phyloP scores from a whole-genome alignment of 2,888 invertebrate species.

The Crocallis elinguaria region DNA sequence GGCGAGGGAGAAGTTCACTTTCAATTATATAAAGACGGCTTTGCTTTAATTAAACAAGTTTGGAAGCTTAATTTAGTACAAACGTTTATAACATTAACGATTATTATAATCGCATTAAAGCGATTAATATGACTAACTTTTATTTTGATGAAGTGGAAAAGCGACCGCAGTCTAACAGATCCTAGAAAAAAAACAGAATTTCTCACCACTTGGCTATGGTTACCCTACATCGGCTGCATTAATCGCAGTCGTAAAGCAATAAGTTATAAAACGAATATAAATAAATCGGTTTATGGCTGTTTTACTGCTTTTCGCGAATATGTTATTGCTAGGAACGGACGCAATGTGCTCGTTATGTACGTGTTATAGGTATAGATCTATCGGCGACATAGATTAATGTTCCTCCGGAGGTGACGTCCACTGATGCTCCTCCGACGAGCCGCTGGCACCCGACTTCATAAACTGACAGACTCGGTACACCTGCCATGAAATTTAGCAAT shows the following conservation, averaged over 20 bases:
- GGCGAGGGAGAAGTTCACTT: slow-evolving; percentile 17
- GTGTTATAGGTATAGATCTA: slow-evolving; percentile 26
- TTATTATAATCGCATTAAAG: not conserved
- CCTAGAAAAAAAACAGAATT: not conserved
- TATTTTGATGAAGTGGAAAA: slow-evolving; percentile 3
- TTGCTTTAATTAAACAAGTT: slow-evolving; percentile 15
- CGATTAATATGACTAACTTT: not conserved
- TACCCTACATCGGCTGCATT: slow-evolving; percentile 62
- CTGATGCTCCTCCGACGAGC: slow-evolving; percentile 14
- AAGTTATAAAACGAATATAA: slow-evolving; percentile 73
- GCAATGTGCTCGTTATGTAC: slow-evolving; percentile 40
- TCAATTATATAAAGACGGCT: slow-evolving; percentile 6
- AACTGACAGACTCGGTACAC: slow-evolving; percentile 19
- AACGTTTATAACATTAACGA: not conserved
- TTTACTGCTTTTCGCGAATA: slow-evolving; percentile 70
- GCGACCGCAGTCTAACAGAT: not conserved
- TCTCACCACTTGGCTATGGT: slow-evolving; percentile 47
- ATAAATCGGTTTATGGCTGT: slow-evolving; percentile 69
- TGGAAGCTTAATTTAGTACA: not conserved
- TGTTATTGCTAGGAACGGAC: slow-evolving; percentile 63
- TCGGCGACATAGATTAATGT: slow-evolving; percentile 28
- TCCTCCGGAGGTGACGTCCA: slow-evolving; percentile 21
- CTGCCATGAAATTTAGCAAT: slow-evolving; percentile 20
- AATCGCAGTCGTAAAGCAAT: slow-evolving; percentile 71
- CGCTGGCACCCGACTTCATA: slow-evolving; percentile 17